A percentile compares a stretch with the other conserved stretches of the same genome.
Evolutionary conservation across 2,888 invertebrate species (phyloP).

Genomic region (Polydrusus cervinus): DNA sequence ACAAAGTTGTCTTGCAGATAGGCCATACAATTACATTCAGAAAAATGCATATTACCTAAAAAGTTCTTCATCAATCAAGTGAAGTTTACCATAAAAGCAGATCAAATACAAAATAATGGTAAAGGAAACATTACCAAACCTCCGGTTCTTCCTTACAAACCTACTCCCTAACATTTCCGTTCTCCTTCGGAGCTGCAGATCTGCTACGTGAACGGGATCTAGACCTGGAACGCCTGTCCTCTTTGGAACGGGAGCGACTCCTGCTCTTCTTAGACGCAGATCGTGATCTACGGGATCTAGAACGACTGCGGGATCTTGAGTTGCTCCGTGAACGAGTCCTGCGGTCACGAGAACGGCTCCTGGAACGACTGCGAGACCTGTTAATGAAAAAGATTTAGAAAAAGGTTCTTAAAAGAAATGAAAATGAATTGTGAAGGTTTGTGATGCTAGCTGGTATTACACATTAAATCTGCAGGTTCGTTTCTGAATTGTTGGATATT

Average conservation of each 20-base stretch:
- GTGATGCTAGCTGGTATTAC: not conserved
- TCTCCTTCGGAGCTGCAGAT: conserved; percentile 67
- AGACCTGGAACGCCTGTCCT: conserved; percentile 66
- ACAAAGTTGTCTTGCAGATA: no score
- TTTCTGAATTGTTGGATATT: no score
- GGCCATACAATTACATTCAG: no score
- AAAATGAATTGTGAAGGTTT: not conserved
- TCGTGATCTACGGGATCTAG: conserved; percentile 59
- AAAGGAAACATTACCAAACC: conserved; percentile 12
- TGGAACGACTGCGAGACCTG: conserved; percentile 66
- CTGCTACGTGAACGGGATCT: conserved; percentile 68
- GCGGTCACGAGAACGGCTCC: conserved; percentile 70
- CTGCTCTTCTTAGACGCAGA: conserved; percentile 65
- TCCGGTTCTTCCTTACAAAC: not conserved
- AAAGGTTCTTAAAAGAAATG: not conserved
- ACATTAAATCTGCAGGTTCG: not conserved
- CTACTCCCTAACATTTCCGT: conserved; percentile 60
- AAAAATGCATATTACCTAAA: no score
- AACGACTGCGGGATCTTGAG: conserved; percentile 69
- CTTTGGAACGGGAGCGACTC: conserved; percentile 65
- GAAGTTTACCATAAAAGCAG: conserved; percentile 7
- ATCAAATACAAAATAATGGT: conserved; percentile 11
- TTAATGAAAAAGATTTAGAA: conserved; percentile 18
- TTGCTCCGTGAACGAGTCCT: conserved; percentile 69
- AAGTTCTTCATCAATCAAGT: not conserved